These are phyloP conservation scores for Misgurnus mizolepis DNA, from an alignment of 2,113 vertebrate genomes.

Conservation along the genomic window DNA sequence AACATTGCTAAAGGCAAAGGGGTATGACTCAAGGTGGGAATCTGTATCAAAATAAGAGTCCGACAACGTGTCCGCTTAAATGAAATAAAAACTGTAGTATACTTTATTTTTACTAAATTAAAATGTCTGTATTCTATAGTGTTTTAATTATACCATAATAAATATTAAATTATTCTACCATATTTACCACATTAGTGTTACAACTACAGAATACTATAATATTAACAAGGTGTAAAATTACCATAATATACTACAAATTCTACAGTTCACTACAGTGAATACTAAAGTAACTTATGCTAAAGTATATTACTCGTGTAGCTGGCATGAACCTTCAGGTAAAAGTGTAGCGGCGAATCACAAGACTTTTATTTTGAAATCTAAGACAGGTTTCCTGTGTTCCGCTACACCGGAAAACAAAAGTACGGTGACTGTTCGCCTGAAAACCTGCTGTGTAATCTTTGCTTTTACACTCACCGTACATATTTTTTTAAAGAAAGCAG, in stretches of 20 bases:
- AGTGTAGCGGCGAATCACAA: accelerated
- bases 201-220: too few species aligned
- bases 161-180: too few species aligned
- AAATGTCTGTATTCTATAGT: too few species aligned
- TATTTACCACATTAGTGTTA: too few species aligned
- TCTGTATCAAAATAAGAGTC: conserved; percentile 37
- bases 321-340: neutral
- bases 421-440: neutral
- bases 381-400: neutral
- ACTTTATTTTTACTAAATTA: too few species aligned
- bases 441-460: conserved; percentile 81
- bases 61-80: neutral
- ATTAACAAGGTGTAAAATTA: too few species aligned
- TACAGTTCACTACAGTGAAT: too few species aligned
- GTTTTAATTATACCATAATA: too few species aligned
- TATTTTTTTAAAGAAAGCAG: conserved; percentile 8
- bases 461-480: neutral
- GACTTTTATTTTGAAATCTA: conserved; percentile 33
- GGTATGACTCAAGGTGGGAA: neutral
- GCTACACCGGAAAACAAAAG: conserved; percentile 4
- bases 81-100: too few species aligned
- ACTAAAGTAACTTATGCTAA: too few species aligned
- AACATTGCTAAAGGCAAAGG: conserved; percentile 40
- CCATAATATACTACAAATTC: too few species aligned
- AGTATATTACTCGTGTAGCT: neutral